A percentile compares a stretch with the other conserved stretches of the same genome.
Conservation (phyloP, 2,797 vertebrate genomes). For the Euphonia xanthogaster region DNA sequence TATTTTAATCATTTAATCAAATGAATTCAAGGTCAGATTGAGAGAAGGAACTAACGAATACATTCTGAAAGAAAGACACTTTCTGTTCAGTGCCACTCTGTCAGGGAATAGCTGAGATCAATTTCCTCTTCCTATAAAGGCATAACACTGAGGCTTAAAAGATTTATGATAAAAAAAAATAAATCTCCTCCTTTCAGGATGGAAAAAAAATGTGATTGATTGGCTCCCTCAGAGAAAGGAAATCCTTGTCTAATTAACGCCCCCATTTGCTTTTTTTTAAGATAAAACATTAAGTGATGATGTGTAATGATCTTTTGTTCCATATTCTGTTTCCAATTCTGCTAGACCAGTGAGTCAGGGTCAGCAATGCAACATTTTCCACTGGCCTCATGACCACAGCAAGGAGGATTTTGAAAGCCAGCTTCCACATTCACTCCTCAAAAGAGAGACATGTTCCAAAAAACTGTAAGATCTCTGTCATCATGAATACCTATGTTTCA, state of each 20-base stretch:
- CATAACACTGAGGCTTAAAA: neutral
- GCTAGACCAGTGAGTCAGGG: neutral
- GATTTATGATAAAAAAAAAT: neutral
- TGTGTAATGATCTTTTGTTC: neutral
- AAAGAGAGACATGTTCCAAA: neutral
- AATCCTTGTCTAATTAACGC: neutral
- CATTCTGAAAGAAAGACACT: constrained; percentile 6
- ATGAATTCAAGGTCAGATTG: neutral
- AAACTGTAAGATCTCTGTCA: constrained; percentile 21
- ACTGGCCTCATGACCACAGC: neutral
- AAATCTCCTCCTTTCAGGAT: neutral
- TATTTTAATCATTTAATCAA: constrained; percentile 34
- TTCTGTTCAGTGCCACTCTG: neutral
- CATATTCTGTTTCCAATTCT: neutral
- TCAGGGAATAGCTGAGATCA: neutral
- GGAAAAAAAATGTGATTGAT: constrained; percentile 3
- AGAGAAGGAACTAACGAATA: neutral
- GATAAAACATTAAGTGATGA: neutral
- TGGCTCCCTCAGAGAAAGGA: neutral
- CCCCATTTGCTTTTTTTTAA: neutral
- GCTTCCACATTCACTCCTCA: neutral
- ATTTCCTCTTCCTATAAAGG: constrained; percentile 23
- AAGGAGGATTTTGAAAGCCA: neutral
- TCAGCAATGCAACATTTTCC: neutral
- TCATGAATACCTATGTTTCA: constrained; percentile 37